Conservation (phyloP, 2,888 invertebrate species). For the Rhagium mordax region DNA sequence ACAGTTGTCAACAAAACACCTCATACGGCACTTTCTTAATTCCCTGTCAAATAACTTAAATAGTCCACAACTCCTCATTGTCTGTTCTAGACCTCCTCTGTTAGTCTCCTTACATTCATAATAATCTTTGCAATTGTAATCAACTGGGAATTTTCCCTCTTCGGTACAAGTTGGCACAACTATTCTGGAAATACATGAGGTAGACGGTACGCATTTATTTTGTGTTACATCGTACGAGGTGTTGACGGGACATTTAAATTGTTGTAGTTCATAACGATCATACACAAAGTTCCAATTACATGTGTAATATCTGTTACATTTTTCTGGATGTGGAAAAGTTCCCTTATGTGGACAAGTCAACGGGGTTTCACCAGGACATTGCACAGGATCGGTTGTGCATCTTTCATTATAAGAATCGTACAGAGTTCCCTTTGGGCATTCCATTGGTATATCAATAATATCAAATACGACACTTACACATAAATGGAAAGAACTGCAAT, state of each 20-base stretch:
- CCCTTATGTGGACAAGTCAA: constrained; percentile 65
- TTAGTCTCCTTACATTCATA: constrained; percentile 68
- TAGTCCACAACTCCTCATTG: constrained; percentile 68
- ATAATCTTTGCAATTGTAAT: constrained; percentile 70
- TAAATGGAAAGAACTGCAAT: constrained; percentile 60
- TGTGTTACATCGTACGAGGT: constrained; percentile 69
- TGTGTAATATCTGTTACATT: constrained; percentile 73
- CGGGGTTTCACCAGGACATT: constrained; percentile 58
- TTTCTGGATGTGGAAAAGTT: constrained; percentile 69
- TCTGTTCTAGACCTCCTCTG: constrained; percentile 63
- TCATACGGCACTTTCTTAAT: constrained; percentile 56
- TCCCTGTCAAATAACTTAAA: constrained; percentile 70
- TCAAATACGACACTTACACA: constrained; percentile 56
- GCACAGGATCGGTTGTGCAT: constrained; percentile 59
- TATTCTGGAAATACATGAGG: constrained; percentile 64
- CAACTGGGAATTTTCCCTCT: constrained; percentile 68
- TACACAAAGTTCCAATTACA: constrained; percentile 71
- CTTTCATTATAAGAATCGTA: constrained; percentile 56
- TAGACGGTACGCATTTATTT: constrained; percentile 68
- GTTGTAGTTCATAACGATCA: constrained; percentile 71
- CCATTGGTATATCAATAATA: constrained; percentile 54
- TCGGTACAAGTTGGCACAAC: constrained; percentile 64
- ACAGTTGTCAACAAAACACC: constrained; percentile 60
- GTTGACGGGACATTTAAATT: constrained; percentile 70
- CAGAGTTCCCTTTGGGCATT: constrained; percentile 56